Conservation (phyloP, 2,113 vertebrate genomes). For the Leucosticte australis region DNA sequence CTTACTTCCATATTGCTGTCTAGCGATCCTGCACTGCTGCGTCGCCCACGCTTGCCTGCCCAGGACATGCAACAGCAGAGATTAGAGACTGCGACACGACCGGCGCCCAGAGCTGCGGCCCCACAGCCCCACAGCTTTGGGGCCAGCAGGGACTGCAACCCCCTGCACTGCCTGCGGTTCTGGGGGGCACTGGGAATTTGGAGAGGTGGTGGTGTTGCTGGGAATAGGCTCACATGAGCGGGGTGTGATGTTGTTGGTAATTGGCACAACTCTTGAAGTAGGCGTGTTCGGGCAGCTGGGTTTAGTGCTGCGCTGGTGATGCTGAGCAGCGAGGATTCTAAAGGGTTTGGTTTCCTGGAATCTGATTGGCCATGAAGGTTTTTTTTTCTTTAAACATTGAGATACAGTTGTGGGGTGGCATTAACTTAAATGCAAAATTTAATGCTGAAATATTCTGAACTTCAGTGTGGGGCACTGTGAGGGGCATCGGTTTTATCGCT, state of each 20-base stretch:
- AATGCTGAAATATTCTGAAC: background rate
- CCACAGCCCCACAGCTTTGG: background rate
- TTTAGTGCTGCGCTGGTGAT: background rate
- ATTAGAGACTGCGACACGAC: slow-evolving; percentile 87
- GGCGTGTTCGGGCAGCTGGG: background rate
- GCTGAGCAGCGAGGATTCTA: background rate
- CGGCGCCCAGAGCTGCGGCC: slow-evolving; percentile 57
- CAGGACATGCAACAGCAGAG: slow-evolving; percentile 96
- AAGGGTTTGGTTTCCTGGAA: background rate
- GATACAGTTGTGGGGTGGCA: background rate
- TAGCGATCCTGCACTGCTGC: slow-evolving; percentile 99
- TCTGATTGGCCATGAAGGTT: background rate
- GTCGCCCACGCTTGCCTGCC: slow-evolving; percentile 98
- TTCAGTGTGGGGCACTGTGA: background rate
- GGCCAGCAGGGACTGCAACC: background rate
- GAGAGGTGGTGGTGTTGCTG: background rate
- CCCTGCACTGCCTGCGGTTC: background rate
- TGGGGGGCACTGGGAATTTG: background rate
- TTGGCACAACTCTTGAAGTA: background rate
- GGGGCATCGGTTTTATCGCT: background rate
- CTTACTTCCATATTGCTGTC: slow-evolving; percentile 99
- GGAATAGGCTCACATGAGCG: background rate
- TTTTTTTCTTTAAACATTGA: background rate
- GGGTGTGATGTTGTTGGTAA: background rate
- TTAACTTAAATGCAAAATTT: background rate